These are phyloP conservation scores for Spilarctia lutea DNA, from an alignment of 2,888 invertebrate species.

Conservation along the genomic window DNA sequence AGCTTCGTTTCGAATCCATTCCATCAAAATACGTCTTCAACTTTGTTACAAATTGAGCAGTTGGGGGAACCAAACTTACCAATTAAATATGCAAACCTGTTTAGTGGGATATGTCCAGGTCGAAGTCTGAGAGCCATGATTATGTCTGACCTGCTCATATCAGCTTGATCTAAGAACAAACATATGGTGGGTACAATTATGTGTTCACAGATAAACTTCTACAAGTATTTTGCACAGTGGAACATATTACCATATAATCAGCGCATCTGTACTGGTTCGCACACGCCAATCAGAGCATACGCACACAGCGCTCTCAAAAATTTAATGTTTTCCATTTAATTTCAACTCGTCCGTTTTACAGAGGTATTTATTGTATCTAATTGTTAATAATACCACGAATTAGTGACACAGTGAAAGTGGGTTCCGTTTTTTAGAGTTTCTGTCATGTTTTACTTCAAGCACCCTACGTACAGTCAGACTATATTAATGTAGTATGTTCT, in stretches of 20 bases:
- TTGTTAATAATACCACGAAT: slow-evolving; percentile 11
- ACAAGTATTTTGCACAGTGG: neutral
- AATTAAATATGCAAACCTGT: too few relatives aligned
- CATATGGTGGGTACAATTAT: neutral
- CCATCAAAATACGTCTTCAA: too few relatives aligned
- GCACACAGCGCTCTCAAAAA: slow-evolving; percentile 45
- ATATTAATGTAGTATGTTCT: too few relatives aligned
- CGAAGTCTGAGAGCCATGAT: too few relatives aligned
- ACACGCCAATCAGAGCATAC: slow-evolving; percentile 56
- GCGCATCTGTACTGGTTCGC: slow-evolving; percentile 52
- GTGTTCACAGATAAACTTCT: slow-evolving; percentile 23
- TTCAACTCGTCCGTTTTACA: slow-evolving; percentile 33
- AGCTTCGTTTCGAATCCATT: too few relatives aligned
- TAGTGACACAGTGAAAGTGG: slow-evolving; percentile 15
- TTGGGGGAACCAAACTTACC: too few relatives aligned
- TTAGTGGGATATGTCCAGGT: too few relatives aligned
- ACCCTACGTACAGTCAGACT: neutral
- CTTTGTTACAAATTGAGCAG: too few relatives aligned
- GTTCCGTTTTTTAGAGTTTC: neutral
- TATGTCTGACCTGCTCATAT: too few relatives aligned
- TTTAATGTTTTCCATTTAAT: slow-evolving; percentile 35
- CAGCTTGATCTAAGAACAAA: neutral
- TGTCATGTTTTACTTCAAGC: neutral
- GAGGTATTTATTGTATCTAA: neutral
- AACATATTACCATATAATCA: slow-evolving; percentile 46